Evolutionary conservation across 2,113 vertebrate genomes (phyloP), one percentile per base, ranked within the genome.

Genomic region (Nettapus auritus): DNA sequence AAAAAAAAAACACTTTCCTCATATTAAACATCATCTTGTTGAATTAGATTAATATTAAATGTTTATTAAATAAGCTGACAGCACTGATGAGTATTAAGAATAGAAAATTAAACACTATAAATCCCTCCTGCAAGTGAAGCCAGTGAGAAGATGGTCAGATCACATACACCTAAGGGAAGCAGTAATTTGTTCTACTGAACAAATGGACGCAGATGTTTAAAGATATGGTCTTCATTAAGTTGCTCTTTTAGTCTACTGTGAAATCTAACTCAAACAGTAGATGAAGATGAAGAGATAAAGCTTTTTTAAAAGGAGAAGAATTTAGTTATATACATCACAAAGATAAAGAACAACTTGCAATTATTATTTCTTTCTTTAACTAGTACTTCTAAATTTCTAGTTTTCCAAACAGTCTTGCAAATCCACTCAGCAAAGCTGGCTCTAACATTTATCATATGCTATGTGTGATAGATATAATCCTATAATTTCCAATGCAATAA

Each of bases 401-500:
- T 93, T 90, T 57, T 86, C 68, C 55, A 91, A 59, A 86, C 33
- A 77, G 31, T 64, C 57, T 90, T 83, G 55, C 55, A 96, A 94
- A 95, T 92, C 52, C 38, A 79, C 78, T 53, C 91, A 88, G 74
- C 59, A 95, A 96, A 94, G 60, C 77, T 53, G 38, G 60, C 29
- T 93, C 75, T 78, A 91, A 86, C 42, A 78, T 91, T 95, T 89
- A 34, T 87, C 71, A 63, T 85, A 82, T 94, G 89, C 74, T 89
- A 60, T 67, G 92, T n/a, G 57, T 94, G 93, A 95, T 76, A 92
- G 86, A 89, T 89, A 94, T 96, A 97, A 97, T 97, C 95, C 94
- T 96, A 93, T 97, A 96, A 97, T 96, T 97, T 97, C 89, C 96
- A 96, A 28, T 83, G 87, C 92, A 95, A 89, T 97, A 96, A 97